Evolutionary conservation across 2,113 vertebrate species (phyloP).

Genomic region (Poecilia latipinna): DNA sequence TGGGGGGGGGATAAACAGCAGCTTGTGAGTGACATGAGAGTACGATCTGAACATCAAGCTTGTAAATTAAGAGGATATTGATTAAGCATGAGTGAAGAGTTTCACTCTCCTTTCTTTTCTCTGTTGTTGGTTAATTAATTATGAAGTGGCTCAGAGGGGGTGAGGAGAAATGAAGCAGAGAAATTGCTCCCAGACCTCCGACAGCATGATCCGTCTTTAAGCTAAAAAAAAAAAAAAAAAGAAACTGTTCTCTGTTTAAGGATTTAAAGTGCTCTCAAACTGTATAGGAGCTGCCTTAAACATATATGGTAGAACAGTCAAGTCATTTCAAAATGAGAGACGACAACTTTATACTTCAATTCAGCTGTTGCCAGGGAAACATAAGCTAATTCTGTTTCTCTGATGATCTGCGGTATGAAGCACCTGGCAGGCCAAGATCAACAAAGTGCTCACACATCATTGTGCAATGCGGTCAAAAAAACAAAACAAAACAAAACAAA

Average conservation of each 20-base stretch:
- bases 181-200: constrained; percentile 34
- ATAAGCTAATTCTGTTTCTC: constrained; percentile 25
- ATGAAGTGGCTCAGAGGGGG: constrained; percentile 20
- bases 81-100: constrained; percentile 41
- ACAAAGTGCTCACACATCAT: not conserved
- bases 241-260: not conserved
- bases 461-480: not conserved
- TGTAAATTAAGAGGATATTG: constrained; percentile 49
- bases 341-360: not conserved
- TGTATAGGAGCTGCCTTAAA: not conserved
- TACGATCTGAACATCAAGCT: constrained; percentile 29
- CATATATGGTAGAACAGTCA: not conserved
- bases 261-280: not conserved
- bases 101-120: constrained; percentile 16
- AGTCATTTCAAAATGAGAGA: not conserved
- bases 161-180: constrained; percentile 8
- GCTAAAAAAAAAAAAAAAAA: not conserved
- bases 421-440: not conserved
- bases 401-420: constrained; percentile 7
- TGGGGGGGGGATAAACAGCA: constrained; percentile 25
- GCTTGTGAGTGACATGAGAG: constrained; percentile 30
- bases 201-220: not conserved
- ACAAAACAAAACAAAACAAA: no score
- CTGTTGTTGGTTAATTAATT: constrained; percentile 50
- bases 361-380: constrained; percentile 43